Evolutionary conservation across 1,140 invertebrate genomes (phyloP).

Genomic region (Pogonomyrmex barbatus): DNA sequence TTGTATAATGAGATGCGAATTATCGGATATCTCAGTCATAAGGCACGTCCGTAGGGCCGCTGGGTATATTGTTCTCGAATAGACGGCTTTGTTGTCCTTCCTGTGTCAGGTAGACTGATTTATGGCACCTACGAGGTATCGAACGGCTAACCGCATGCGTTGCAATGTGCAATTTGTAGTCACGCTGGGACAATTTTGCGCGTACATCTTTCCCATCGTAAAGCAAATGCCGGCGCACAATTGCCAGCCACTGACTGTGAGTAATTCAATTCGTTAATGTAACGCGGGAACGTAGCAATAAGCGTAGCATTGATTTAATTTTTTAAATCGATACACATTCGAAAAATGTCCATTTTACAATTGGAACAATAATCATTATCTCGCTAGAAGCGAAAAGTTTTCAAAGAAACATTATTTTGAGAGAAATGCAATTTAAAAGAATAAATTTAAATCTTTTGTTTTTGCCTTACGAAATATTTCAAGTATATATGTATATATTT

Average conservation of each 20-base stretch:
- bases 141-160: constrained; percentile 8
- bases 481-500: neutral
- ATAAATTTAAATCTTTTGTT: neutral
- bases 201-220: constrained; percentile 2
- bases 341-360: neutral
- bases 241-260: neutral
- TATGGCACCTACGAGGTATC: constrained; percentile 49
- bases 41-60: neutral
- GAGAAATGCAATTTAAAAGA: neutral
- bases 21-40: constrained; percentile 26
- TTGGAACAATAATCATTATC: neutral
- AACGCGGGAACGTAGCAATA: neutral
- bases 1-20: constrained; percentile 37
- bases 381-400: neutral
- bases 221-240: neutral
- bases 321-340: neutral
- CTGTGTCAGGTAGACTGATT: constrained; percentile 54
- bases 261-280: neutral
- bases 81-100: constrained; percentile 56
- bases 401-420: neutral
- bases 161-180: constrained; percentile 48
- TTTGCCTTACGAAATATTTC: neutral
- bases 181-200: constrained; percentile 37
- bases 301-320: too few relatives aligned
- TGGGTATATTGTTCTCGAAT: constrained; percentile 42